Evolutionary conservation across 2,113 vertebrate genomes (phyloP).

Genomic region (Pantherophis guttatus): DNA sequence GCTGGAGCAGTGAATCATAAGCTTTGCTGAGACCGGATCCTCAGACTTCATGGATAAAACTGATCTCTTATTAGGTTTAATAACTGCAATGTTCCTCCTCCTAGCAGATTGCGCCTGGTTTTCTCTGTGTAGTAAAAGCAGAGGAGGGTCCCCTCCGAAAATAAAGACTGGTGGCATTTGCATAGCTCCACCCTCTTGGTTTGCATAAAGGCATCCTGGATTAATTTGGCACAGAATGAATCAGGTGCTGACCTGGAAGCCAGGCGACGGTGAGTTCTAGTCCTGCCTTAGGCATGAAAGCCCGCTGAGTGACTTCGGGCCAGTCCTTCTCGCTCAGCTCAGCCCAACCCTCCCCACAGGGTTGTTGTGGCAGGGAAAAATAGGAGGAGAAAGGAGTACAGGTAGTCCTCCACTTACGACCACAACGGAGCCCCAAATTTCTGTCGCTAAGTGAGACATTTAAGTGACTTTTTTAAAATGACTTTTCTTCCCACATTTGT

Average conservation of each 20-base stretch:
- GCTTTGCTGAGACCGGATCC: not conserved
- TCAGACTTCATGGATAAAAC: slow-evolving; percentile 4
- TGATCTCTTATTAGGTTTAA: not conserved
- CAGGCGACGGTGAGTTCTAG: not conserved
- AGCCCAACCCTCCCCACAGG: too few relatives aligned
- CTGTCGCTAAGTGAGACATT: too few relatives aligned
- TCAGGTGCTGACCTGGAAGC: too few relatives aligned
- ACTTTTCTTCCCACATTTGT: too few relatives aligned
- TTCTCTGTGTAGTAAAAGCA: not conserved
- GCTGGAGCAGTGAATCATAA: not conserved
- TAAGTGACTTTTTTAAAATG: too few relatives aligned
- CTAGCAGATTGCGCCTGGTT: not conserved
- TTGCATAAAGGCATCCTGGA: not conserved
- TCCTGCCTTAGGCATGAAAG: not conserved
- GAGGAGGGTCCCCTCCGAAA: not conserved
- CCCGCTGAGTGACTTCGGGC: too few relatives aligned
- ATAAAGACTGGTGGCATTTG: not conserved
- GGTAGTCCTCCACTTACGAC: too few relatives aligned
- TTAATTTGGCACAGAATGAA: not conserved
- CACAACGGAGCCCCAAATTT: too few relatives aligned
- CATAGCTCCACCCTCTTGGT: not conserved
- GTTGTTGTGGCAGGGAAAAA: too few relatives aligned
- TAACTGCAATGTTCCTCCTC: not conserved
- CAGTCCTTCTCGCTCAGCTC: too few relatives aligned
- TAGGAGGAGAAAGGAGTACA: too few relatives aligned